A percentile compares a stretch with the other conserved stretches of the same genome.
Evolutionary conservation across 2,113 vertebrate genomes (phyloP).

Genomic region (Xiphorhynchus elegans): DNA sequence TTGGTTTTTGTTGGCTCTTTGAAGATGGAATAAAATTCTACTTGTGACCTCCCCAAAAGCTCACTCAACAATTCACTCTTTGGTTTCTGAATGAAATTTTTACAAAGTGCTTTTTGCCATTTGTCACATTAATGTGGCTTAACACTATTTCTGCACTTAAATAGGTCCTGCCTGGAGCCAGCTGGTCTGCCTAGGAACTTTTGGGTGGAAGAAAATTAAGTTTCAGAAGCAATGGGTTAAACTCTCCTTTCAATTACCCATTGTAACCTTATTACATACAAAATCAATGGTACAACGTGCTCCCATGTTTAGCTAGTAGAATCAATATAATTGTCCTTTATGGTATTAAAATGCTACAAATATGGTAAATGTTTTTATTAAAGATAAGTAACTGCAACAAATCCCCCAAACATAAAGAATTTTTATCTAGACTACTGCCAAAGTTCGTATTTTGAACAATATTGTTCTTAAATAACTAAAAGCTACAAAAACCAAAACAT

Average conservation of each 20-base stretch:
- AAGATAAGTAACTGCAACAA: conserved; percentile 4
- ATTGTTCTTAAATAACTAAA: not conserved
- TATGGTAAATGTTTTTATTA: conserved; percentile 27
- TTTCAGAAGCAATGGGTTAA: conserved; percentile 51
- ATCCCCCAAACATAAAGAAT: not conserved
- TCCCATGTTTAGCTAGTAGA: conserved; percentile 27
- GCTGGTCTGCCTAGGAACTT: conserved; percentile 39
- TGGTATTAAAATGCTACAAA: conserved; percentile 42
- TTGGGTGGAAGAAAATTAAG: conserved; percentile 46
- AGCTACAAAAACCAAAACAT: not conserved
- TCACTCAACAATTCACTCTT: not conserved
- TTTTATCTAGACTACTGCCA: not conserved
- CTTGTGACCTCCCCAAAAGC: not conserved
- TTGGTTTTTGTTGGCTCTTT: not conserved
- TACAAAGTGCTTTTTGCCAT: conserved; percentile 36
- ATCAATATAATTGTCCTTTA: conserved; percentile 24
- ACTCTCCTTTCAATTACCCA: conserved; percentile 65
- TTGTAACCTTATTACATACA: conserved; percentile 42
- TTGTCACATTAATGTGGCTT: conserved; percentile 34
- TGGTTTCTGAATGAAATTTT: conserved; percentile 5
- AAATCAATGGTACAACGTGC: conserved; percentile 49
- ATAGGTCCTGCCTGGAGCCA: conserved; percentile 23
- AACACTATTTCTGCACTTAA: conserved; percentile 30
- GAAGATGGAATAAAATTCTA: not conserved
- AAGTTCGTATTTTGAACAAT: not conserved